phyloP scores from a whole-genome alignment of 2,113 vertebrate genomes.

The Pachycephala philippinensis region DNA sequence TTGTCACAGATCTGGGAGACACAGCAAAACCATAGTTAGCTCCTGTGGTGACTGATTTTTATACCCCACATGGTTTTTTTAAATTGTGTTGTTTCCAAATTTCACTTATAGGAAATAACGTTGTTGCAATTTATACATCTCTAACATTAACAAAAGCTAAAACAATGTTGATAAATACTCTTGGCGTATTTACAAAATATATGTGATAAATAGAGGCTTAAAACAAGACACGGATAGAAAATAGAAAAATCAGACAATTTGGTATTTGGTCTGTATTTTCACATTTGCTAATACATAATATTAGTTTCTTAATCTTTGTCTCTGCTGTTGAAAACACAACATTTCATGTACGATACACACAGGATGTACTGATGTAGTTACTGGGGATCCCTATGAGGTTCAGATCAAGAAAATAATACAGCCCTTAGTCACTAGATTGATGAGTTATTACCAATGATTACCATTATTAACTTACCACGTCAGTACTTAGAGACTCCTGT shows the following conservation, averaged over 20 bases:
- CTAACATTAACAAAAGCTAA: neutral
- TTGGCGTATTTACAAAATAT: neutral
- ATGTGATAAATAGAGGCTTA: neutral
- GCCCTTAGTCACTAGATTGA: neutral
- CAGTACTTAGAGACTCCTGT: neutral
- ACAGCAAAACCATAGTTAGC: neutral
- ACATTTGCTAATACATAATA: neutral
- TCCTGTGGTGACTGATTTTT: neutral
- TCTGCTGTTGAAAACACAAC: neutral
- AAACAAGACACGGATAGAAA: neutral
- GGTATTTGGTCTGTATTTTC: neutral
- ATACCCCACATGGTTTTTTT: rapidly evolving
- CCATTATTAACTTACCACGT: neutral
- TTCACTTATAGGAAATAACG: neutral
- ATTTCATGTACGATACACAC: neutral
- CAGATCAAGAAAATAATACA: neutral
- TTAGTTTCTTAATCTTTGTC: neutral
- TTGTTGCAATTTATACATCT: neutral
- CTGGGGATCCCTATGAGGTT: neutral
- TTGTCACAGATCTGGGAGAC: slow-evolving; percentile 92
- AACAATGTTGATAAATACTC: neutral
- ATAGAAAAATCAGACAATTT: neutral
- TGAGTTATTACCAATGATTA: neutral
- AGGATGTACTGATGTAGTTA: neutral
- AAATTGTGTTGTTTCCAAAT: neutral